Evolutionary conservation across 2,888 invertebrate species (phyloP), one percentile per base, ranked within the genome.

Genomic region (Meganola albula): DNA sequence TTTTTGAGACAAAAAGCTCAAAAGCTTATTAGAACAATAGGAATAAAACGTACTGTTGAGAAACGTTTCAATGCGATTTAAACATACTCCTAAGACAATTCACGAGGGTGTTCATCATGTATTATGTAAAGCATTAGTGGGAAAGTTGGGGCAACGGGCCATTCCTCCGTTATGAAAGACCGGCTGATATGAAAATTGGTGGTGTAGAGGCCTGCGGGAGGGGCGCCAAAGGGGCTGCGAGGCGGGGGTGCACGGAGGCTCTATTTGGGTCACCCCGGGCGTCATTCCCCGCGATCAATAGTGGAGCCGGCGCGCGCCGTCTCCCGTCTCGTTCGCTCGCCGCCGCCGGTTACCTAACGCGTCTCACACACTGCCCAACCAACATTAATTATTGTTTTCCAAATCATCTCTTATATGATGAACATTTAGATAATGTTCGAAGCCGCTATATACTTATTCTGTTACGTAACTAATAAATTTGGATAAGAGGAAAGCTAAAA

Each of bases 211-310:
- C 58, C 62, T 66, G 63, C 57, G 67, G 70, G 66, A 40, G 55
- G 62, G 64, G 60, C 54, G 61, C 53, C 47, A 49, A 36, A 58
- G 57, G 62, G 70, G 70, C 63, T 62, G 55, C 65, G 53, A 69
- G 67, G 59, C 53, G 68, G 71, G 71, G 74, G 72, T 59, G 63
- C 61, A 63, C 69, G 74, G 71, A 83, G 84, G 79, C 78, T 83
- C 79, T 84, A 85, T 85, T 83, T 85, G 85, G 85, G 85, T 85
- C 85, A 85, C 82, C 85, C 85, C 74, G 85, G 85, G 85, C 85
- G 83, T 79, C 83, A 79, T 73, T 68, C 75, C 68, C 74, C 74
- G 43, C 84, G 83, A 85, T 85, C 85, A 75, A 85, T 85, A 85
- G 66, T 52, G 51, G 64, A 61, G 65, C 44, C 79, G 74, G 82